These are phyloP conservation scores for Monopterus albus DNA, from an alignment of 2,113 vertebrate species.

Conservation along the genomic window DNA sequence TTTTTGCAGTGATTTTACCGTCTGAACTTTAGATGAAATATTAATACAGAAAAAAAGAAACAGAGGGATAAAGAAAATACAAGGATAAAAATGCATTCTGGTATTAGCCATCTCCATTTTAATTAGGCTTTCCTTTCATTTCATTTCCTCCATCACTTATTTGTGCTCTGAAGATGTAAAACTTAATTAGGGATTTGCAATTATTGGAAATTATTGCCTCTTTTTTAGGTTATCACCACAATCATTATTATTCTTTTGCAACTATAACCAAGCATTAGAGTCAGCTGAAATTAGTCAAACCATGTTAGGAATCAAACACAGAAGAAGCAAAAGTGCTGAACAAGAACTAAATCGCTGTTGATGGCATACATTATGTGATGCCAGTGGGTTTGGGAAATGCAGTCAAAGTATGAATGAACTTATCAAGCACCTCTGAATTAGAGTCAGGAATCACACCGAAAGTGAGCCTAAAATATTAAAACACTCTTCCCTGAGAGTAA, in stretches of 20 bases:
- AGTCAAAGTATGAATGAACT: slow-evolving; percentile 8
- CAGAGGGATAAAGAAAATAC: slow-evolving; percentile 63
- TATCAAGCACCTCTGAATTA: neutral
- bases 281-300: slow-evolving; percentile 54
- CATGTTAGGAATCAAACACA: slow-evolving; percentile 46
- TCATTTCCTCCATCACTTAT: slow-evolving; percentile 59
- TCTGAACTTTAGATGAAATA: slow-evolving; percentile 81
- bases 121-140: slow-evolving; percentile 74
- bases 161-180: slow-evolving; percentile 64
- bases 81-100: slow-evolving; percentile 62
- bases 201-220: slow-evolving; percentile 76
- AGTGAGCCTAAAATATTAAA: neutral
- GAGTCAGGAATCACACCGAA: neutral
- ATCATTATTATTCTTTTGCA: slow-evolving; percentile 64
- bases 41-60: slow-evolving; percentile 71
- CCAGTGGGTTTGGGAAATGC: slow-evolving; percentile 2
- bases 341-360: slow-evolving; percentile 3
- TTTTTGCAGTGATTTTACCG: slow-evolving; percentile 78
- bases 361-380: slow-evolving; percentile 28
- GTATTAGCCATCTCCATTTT: slow-evolving; percentile 74
- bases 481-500: neutral
- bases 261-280: slow-evolving; percentile 37
- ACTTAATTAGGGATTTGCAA: slow-evolving; percentile 78
- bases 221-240: slow-evolving; percentile 69
- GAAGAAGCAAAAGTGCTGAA: too few species aligned